Conservation (phyloP, 2,113 vertebrate genomes). For the Entomyzon cyanotis region DNA sequence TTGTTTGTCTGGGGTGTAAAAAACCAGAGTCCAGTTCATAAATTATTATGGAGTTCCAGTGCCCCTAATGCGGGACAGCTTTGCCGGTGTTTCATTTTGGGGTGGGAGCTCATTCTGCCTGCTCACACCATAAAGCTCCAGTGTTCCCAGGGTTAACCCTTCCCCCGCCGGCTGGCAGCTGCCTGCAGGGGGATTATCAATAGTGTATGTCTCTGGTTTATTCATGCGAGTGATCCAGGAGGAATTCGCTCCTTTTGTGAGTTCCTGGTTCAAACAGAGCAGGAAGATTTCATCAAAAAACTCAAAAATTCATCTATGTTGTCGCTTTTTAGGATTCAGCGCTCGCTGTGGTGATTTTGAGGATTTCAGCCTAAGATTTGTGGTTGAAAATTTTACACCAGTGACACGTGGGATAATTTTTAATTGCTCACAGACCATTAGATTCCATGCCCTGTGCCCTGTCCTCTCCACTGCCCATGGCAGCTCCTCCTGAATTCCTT, state of each 20-base stretch:
- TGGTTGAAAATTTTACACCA: fast-evolving
- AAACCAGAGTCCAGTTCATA: constrained; percentile 63
- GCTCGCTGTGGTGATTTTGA: fast-evolving
- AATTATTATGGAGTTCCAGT: constrained; percentile 61
- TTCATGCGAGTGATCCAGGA: fast-evolving
- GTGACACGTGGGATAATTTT: background rate
- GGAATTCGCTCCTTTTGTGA: background rate
- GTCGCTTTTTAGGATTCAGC: background rate
- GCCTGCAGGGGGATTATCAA: fast-evolving
- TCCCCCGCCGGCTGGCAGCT: background rate
- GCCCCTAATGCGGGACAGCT: constrained; percentile 48
- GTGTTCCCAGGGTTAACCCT: constrained; percentile 5
- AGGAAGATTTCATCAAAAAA: background rate
- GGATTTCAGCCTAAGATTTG: background rate
- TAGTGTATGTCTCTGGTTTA: too few relatives aligned
- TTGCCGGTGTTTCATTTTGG: constrained; percentile 52
- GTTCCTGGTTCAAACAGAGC: background rate
- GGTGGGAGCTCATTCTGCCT: constrained; percentile 27
- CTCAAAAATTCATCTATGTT: fast-evolving
- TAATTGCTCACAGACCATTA: background rate
- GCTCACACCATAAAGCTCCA: constrained; percentile 5
- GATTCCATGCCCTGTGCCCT: background rate
- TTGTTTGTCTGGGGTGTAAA: constrained; percentile 58
- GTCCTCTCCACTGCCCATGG: background rate
- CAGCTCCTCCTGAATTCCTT: background rate